Evolutionary conservation across 2,888 invertebrate genomes (phyloP), one percentile per base, ranked within the genome.

Genomic region (Drosophila colorata): DNA sequence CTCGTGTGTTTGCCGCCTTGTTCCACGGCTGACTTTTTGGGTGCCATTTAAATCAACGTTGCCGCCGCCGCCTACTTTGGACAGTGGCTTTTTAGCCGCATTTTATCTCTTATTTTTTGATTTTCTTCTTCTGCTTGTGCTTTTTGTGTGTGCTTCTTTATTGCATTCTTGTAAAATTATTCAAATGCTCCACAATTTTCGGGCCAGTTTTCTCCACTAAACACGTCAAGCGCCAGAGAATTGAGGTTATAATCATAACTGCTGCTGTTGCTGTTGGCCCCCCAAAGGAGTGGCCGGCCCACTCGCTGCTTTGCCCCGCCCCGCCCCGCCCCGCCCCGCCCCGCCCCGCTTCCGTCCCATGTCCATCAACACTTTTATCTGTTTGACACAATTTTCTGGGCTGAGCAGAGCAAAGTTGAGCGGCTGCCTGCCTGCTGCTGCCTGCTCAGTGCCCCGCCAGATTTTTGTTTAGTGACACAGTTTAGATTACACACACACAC

Each of bases 401-500:
- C 79, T 69, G 16, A 66, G 75, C 64, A 60, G 59, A 57, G 69
- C 87, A 81, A 71, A 84, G 87, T 80, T 87, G 78, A 71, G 80
- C 60, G 68, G 44, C 57, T 63, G 57, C 58, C 52, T 38, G 38
- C 33, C 25, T 16, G 44, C 48, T 41, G 11, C 52, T 40, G 37
- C 40, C 40, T 38, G 25, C 59, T 44, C 59, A 23, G 46, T 35
- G 40, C 70, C 43, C 33, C 52, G 70, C 35, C 73, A 67, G 85
- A 81, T 82, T 84, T 73, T 64, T 85, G 82, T 89, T 89, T 87
- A 87, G 89, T 85, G 89, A 85, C 85, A 89, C 89, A 89, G 76
- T 85, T 83, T 83, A 83, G 74, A 74, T 77, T 83, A 74, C 74
- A 77, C 56, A 68, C 66, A 64, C 48, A 67, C 51, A 51, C 43